Evolutionary conservation across 2,113 vertebrate genomes (phyloP), one percentile per base, ranked within the genome.

Genomic region (Pluvialis apricaria): DNA sequence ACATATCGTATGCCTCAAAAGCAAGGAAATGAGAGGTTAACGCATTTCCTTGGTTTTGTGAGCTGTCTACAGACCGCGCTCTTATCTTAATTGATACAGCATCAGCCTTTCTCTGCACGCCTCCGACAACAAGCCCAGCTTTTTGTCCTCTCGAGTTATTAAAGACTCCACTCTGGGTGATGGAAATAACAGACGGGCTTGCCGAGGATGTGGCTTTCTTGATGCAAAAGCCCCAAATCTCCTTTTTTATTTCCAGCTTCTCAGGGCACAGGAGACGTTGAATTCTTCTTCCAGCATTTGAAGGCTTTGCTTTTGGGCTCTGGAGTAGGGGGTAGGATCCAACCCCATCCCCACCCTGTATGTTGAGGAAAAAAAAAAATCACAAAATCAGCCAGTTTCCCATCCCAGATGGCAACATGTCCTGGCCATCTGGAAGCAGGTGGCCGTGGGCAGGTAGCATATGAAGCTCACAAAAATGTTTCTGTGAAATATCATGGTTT

Each of bases 61-160:
- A 83, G 69, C 86, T 89, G 86, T 47, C 87, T 92, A 21, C 83
- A 88, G 78, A 36, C 85, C 34, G 11, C 12, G 16, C 62, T 82
- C 93, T 94, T 97, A 92, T 95, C 95, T 97, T 78, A 93, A 93
- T 92, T 94, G 96, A 78, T 86, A 47, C 80, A 95, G 65, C 85
- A 62, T 76, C 76, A 82, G 84, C 84, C 64, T 95, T 66, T 83
- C 96, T 61, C 68, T 7, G 18, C 55, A 71, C 32, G 22, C 64
- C 85, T 83, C 86, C 0, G 4, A 94, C 94, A 94, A 92, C 80
- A 82, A 81, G 49, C 65, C 6, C 0, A 0, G 78, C 54, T 96
- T 93, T 90, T 91, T 90, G 93, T 94, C 82, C 84, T 97, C 91
- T 92, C 18, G 4, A 52, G 45, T 83, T 93, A 86, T 88, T 86